Evolutionary conservation across 2,888 invertebrate genomes (phyloP).

Genomic region (Orthonevra nobilis): DNA sequence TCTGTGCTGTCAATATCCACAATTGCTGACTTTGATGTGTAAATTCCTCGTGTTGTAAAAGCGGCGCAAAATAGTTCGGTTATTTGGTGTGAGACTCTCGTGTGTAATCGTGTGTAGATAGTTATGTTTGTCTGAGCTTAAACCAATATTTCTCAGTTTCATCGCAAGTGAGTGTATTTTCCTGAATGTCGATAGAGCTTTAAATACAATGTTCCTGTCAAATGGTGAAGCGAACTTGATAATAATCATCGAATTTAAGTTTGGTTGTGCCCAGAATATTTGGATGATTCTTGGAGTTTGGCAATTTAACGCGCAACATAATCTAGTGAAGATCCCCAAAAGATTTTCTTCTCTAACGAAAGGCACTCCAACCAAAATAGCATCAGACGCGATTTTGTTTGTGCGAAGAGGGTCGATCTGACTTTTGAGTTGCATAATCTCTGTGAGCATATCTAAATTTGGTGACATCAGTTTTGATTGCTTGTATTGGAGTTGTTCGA

Average conservation of each 20-base stretch:
- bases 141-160: neutral
- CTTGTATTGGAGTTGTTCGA: too few relatives aligned
- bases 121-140: neutral
- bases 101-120: too few relatives aligned
- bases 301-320: neutral
- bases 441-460: too few relatives aligned
- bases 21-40: neutral
- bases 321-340: too few relatives aligned
- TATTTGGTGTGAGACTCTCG: constrained; percentile 3
- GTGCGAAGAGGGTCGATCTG: too few relatives aligned
- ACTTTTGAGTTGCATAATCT: too few relatives aligned
- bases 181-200: neutral
- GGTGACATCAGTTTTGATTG: too few relatives aligned
- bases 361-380: too few relatives aligned
- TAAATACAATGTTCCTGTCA: neutral
- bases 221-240: neutral
- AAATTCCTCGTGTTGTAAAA: neutral
- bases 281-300: neutral
- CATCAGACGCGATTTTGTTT: too few relatives aligned
- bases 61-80: neutral
- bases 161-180: neutral
- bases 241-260: neutral
- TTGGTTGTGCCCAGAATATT: neutral
- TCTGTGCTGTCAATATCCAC: neutral
- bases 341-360: too few relatives aligned